Base-by-base conservation (phyloP, 2,888 invertebrate genomes). In the Leptodirus hochenwartii region DNA sequence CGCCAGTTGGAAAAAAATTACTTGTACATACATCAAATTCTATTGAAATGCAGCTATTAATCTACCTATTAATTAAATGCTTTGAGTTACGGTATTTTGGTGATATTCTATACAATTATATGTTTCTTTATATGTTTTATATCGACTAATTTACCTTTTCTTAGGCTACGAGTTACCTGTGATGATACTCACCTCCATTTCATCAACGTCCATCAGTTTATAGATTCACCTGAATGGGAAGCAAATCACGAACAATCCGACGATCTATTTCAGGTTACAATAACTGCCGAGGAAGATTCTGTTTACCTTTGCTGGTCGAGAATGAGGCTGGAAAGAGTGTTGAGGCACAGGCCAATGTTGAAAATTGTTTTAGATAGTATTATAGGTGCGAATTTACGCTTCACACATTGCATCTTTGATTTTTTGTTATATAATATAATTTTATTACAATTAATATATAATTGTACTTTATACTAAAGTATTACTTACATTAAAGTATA, bases 151-250 rank as follows among this genome's bases (percentile, higher is more conserved):
- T n/a, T n/a, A n/a, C 5, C 20, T 30, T 8, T 15, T 37, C 34
- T 2, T 57, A 84, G 82, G 53, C 59, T 84, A 57, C 70, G 73
- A 43, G 84, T 82, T 38, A 78, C 76, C 35, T 81, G 80, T 47
- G 80, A 80, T 44, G 74, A 70, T 41, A 75, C 78, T n/a, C 79
- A 79, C 47, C 64, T 84, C 17, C 84, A 84, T 56, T 75, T 69
- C 53, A 74, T 84, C 44, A 68, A 70, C 45, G 66, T 72, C 35
- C 78, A 78, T 51, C 81, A 85, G 57, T 85, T 85, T 52, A 69
- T 85, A 35, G 84, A 84, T 54, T 82, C 82, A n/a, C 82, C 82
- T 1, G 84, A 85, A 58, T 84, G 82, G 78, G 82, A 84, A 44
- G 76, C 77, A 30, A 75, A 74, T 49, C 68, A 75, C 44, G 74